phyloP scores from a whole-genome alignment of 2,888 invertebrate genomes.

The Stenichneumon culpator region DNA sequence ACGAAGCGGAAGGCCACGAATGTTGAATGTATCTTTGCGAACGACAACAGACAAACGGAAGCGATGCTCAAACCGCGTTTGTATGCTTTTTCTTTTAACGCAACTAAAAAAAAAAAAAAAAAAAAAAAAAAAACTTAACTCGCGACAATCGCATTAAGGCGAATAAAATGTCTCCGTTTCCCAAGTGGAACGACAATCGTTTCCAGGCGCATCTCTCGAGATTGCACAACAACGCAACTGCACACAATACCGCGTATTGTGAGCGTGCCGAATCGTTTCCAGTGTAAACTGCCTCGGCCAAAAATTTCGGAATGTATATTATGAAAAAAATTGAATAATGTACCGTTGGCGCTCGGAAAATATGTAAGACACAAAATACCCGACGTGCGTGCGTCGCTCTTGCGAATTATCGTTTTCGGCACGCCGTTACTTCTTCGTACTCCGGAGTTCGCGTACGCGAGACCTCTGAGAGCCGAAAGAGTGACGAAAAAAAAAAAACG shows the following conservation, averaged over 20 bases:
- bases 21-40: too few species aligned
- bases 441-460: too few species aligned
- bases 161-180: not conserved
- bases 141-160: not conserved
- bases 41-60: not conserved
- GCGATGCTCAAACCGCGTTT: not conserved
- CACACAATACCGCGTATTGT: not conserved
- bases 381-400: not conserved
- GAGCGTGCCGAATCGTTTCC: not conserved
- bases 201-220: conserved; percentile 19
- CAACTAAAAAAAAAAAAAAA: not conserved
- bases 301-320: conserved; percentile 67
- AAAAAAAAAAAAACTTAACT: not conserved
- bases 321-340: conserved; percentile 56
- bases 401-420: too few species aligned
- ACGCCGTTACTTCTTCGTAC: too few species aligned
- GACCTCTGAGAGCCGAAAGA: not conserved
- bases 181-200: conserved; percentile 7
- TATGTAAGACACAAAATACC: not conserved
- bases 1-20: too few species aligned
- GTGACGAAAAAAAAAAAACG: not conserved
- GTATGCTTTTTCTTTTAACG: not conserved
- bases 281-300: conserved; percentile 33
- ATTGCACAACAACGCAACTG: conserved; percentile 23
- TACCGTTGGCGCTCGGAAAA: conserved; percentile 28